These are phyloP conservation scores for Triplophysa bombifrons DNA, from an alignment of 2,797 vertebrate genomes.

Conservation along the genomic window DNA sequence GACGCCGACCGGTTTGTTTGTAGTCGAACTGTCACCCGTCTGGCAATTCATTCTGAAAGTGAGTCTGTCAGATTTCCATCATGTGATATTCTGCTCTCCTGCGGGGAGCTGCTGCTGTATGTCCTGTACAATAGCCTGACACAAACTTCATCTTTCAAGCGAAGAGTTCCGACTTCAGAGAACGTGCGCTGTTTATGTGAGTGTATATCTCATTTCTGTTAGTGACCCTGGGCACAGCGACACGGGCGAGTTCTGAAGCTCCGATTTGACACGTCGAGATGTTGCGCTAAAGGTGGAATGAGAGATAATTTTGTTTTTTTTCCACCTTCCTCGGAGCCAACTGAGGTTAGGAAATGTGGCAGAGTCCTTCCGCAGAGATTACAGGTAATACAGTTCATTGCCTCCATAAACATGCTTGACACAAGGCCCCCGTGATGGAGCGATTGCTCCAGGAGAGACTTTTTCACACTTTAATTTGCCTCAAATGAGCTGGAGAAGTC, in stretches of 20 bases:
- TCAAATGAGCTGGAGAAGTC: constrained; percentile 79
- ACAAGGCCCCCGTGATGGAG: constrained; percentile 72
- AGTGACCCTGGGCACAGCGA: constrained; percentile 80
- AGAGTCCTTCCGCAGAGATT: constrained; percentile 74
- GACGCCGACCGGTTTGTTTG: not conserved
- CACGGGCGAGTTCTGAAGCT: constrained; percentile 74
- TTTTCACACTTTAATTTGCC: constrained; percentile 83
- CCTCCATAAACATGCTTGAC: constrained; percentile 80
- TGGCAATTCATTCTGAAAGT: constrained; percentile 38
- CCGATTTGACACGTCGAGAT: constrained; percentile 78
- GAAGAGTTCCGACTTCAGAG: constrained; percentile 76
- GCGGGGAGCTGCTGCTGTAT: constrained; percentile 57
- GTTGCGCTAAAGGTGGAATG: constrained; percentile 80
- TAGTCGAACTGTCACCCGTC: constrained; percentile 8
- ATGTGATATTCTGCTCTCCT: constrained; percentile 63
- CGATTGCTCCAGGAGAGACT: constrained; percentile 81
- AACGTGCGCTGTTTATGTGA: constrained; percentile 71
- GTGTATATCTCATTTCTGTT: constrained; percentile 76
- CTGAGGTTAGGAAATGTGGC: constrained; percentile 74
- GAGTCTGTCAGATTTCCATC: constrained; percentile 64
- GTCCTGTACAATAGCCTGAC: constrained; percentile 72
- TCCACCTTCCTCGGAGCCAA: constrained; percentile 76
- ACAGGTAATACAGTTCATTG: constrained; percentile 80
- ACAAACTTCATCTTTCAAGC: constrained; percentile 75
- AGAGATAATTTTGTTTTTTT: constrained; percentile 77